phyloP scores from a whole-genome alignment of 1,140 invertebrate species.

The Heliothis subflexa region DNA sequence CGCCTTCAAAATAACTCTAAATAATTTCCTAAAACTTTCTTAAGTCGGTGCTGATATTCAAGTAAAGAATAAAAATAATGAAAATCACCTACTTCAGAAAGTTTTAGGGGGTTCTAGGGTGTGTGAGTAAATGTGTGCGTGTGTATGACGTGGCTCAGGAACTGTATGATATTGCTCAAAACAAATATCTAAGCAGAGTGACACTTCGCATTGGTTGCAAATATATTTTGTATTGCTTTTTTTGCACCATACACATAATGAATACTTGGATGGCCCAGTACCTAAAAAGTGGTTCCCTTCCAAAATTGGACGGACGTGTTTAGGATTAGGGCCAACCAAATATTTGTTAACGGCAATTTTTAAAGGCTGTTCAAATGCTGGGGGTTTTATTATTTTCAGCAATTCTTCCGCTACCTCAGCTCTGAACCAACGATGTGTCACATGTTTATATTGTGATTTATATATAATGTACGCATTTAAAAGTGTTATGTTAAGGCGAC shows the following conservation, averaged over 20 bases:
- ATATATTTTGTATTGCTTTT: neutral
- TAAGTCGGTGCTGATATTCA: too few species aligned
- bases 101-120: too few species aligned
- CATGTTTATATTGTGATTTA: too few species aligned
- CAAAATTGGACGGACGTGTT: constrained; percentile 3
- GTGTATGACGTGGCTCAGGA: constrained; percentile 2
- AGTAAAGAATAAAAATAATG: too few species aligned
- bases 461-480: too few species aligned
- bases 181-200: constrained; percentile 11
- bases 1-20: too few species aligned
- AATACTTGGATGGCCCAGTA: neutral
- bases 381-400: neutral
- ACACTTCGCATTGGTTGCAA: constrained; percentile 7
- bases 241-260: neutral
- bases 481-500: too few species aligned
- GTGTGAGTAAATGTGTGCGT: neutral
- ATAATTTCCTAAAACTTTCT: too few species aligned
- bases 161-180: constrained; percentile 2
- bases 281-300: constrained; percentile 7
- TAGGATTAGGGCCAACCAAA: neutral
- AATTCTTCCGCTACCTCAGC: neutral
- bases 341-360: neutral
- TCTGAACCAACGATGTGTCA: neutral
- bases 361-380: neutral
- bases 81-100: too few species aligned